Evolutionary conservation across 2,888 invertebrate species (phyloP), one percentile per base, ranked within the genome.

Genomic region (Belgica antarctica): DNA sequence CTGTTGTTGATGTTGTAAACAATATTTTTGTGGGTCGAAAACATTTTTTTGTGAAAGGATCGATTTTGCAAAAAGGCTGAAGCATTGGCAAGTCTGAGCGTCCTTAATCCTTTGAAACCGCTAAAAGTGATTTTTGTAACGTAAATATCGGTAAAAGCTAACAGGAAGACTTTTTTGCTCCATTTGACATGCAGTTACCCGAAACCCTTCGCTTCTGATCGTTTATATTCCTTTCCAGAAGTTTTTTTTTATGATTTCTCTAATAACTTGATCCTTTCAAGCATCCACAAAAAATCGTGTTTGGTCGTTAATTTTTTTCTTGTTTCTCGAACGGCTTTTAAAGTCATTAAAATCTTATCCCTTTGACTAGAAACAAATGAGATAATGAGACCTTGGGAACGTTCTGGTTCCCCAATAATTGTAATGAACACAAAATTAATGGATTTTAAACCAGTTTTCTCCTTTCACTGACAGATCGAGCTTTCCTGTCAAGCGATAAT

Each of bases 361-460:
- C 27, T 27, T 59, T 59, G 22, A 52, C 2, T 15, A 27, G 34
- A 22, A 41, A 65, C 46, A 65, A 65, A 68, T 12, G 65, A 28
- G 47, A 47, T 66, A 66, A 66, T 47, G 63, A 63, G 22, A 24
- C 34, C 63, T 63, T 24, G n/a, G n/a, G 22, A 27, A 34, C 22
- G 17, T 52, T 68, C 15, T 68, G 31, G 28, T 34, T 68, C 24
- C 1, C 57, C 57, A 36, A 52, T 68, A 57, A 59, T 47, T 70
- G 57, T 19, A 59, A 36, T 47, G 61, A 70, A 61, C 34, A 57
- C 31, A 70, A 70, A 70, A 70, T 61, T 70, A 70, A 70, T 70
- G 70, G 61, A 61, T 41, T 7, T 22, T 46, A 17, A 22, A 5
- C 3, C 8, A 52, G 52, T 52, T 52, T 52, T 12, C 15, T 41